Evolutionary conservation across 2,888 invertebrate species (phyloP).

Genomic region (Tethea ocularis): DNA sequence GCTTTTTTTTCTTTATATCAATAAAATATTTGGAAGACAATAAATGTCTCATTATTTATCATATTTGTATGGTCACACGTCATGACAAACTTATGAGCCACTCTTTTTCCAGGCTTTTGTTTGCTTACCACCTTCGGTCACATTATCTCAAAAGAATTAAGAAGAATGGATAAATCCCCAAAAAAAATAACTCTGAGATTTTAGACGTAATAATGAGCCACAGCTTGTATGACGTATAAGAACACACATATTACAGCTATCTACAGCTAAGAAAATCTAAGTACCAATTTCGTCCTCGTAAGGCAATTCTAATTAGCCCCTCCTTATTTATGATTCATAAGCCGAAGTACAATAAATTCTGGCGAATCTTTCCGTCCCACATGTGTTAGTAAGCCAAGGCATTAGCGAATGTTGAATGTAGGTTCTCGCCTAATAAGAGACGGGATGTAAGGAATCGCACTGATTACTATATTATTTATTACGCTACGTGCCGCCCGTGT

Average conservation of each 20-base stretch:
- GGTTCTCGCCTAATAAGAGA: conserved; percentile 81
- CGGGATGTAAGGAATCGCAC: conserved; percentile 83
- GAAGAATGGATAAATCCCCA: too few relatives aligned
- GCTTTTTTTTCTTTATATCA: too few relatives aligned
- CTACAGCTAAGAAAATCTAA: conserved; percentile 49
- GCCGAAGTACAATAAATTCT: conserved; percentile 82
- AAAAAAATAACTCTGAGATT: too few relatives aligned
- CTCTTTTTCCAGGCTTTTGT: too few relatives aligned
- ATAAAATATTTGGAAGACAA: too few relatives aligned
- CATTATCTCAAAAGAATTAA: too few relatives aligned
- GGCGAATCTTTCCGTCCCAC: conserved; percentile 80
- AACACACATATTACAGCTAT: conserved; percentile 13
- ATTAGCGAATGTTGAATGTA: conserved; percentile 82
- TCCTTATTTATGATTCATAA: conserved; percentile 83
- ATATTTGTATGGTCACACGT: too few relatives aligned
- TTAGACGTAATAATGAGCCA: too few relatives aligned
- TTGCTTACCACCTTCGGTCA: too few relatives aligned
- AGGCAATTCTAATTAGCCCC: conserved; percentile 79
- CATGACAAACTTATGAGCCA: too few relatives aligned
- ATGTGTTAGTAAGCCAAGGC: conserved; percentile 79
- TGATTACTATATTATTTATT: conserved; percentile 84
- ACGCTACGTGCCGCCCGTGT: conserved; percentile 81
- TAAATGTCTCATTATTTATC: too few relatives aligned
- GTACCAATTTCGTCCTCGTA: conserved; percentile 49
- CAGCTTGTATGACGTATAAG: background rate